Evolutionary conservation across 1,140 invertebrate species (phyloP).

Genomic region (Trinorchestia longiramus): DNA sequence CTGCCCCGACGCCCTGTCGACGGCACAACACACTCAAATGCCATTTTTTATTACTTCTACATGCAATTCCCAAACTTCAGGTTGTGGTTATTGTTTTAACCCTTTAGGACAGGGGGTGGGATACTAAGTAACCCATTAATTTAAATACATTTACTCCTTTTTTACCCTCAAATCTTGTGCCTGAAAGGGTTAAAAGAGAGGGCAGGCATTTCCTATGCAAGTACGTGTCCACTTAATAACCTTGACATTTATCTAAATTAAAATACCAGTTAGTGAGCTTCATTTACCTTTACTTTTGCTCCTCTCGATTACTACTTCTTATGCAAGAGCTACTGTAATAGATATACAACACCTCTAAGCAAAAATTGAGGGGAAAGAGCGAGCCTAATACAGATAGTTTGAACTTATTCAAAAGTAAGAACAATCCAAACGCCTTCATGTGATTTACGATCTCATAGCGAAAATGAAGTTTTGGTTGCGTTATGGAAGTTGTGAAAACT

Average conservation of each 20-base stretch:
- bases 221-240: neutral
- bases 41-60: no score
- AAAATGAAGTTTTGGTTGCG: neutral
- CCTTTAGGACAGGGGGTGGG: no score
- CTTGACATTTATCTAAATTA: neutral
- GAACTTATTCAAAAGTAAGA: neutral
- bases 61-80: no score
- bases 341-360: neutral
- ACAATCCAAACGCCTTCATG: neutral
- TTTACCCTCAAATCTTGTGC: no score
- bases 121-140: no score
- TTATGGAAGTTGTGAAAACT: neutral
- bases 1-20: slow-evolving; percentile 49
- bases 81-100: no score
- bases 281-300: neutral
- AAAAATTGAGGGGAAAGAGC: neutral
- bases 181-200: no score
- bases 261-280: neutral
- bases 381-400: neutral
- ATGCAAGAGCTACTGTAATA: neutral
- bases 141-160: no score
- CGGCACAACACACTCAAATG: neutral
- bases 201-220: no score
- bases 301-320: neutral
- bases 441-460: neutral